Evolutionary conservation across 1,140 invertebrate species (phyloP).

Genomic region (Antheraea mylitta): DNA sequence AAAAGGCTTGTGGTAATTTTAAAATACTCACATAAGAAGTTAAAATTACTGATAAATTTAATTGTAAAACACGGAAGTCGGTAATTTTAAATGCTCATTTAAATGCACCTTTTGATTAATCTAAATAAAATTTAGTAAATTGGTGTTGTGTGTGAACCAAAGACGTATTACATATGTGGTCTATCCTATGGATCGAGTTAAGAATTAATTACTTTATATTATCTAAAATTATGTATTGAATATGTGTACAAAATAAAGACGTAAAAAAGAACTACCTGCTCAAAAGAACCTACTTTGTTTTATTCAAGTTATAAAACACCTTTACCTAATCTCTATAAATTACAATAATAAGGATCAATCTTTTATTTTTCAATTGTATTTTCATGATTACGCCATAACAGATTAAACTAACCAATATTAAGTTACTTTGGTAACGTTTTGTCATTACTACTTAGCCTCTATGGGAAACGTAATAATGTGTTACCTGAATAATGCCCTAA

Average conservation of each 20-base stretch:
- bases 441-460: no score
- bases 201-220: neutral
- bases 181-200: neutral
- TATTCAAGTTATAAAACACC: neutral
- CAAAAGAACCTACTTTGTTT: constrained; percentile 22
- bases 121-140: constrained; percentile 45
- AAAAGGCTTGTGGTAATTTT: constrained; percentile 64
- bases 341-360: no score
- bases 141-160: constrained; percentile 71
- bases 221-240: constrained; percentile 42
- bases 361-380: no score
- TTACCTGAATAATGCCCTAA: no score
- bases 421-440: no score
- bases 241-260: constrained; percentile 23
- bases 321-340: no score
- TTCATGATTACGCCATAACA: no score
- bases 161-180: constrained; percentile 64
- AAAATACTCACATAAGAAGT: constrained; percentile 20
- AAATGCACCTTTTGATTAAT: neutral
- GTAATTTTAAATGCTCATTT: constrained; percentile 1
- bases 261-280: constrained; percentile 69
- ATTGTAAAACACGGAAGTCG: neutral
- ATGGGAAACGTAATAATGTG: no score
- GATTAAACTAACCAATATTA: no score
- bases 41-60: constrained; percentile 1